Base-by-base conservation (phyloP, 2,113 vertebrate species). In the Cephalophus harveyi region DNA sequence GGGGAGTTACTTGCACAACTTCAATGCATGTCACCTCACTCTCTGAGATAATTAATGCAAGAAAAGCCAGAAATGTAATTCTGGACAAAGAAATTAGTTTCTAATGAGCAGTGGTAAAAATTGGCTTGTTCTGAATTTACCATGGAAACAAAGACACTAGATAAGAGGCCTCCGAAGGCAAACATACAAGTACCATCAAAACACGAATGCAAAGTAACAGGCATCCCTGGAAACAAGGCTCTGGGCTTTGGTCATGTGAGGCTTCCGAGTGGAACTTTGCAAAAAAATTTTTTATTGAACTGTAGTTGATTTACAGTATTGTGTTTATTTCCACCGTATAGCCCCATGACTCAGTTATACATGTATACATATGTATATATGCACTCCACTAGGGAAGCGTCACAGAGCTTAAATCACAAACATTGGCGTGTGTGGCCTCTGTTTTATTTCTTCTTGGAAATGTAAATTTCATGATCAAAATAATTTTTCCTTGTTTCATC, bases 311-410 rank as follows among this genome's bases (percentile, higher is more conserved):
- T 27, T 27, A 43, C 40, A 14, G 9, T 4, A 4, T 43, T 76
- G 36, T 15, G 71, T 27, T 27, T 43, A 76, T 43, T 27, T 43
- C 71, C 23, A 27, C 40, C 27, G 6, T 27, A 27, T 2, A 25
- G 12, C 11, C 21, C 12, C 0, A 6, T 14, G 36, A 76, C 12
- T 43, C 71, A 14, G 71, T 27, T 7, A 14, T 1, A 14, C 40
- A 4, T 2, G 30, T 15, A 4, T 0, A 43, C 23, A 43, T 7
- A 8, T 2, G 40, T 27, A 7, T 43, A 27, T 43, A 27, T 27
- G 23, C 12, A 15, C 33, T 12, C 30, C 3, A 0, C n/a, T 6
- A 33, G 50, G 15, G 13, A 52, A 3, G 40, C 2, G 50, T 15
- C 25, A 8, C 27, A 16, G 43, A 30, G 13, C 64, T 46, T 2